Base-by-base conservation (phyloP, 2,888 invertebrate genomes). In the Apodemia hepburni region DNA sequence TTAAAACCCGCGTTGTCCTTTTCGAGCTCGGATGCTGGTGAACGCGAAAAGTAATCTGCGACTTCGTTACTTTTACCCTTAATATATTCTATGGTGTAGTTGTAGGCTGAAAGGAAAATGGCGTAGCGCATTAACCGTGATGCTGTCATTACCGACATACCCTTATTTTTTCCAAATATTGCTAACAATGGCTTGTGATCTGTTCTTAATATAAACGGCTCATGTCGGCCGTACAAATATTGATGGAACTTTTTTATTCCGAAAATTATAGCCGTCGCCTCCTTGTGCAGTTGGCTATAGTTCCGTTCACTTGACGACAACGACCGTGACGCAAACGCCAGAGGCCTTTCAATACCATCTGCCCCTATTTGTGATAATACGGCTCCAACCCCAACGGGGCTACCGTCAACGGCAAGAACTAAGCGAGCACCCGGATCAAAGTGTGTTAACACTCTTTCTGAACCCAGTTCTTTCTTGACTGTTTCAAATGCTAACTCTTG, bases 61-160 rank as follows among this genome's bases (percentile, higher is more conserved):
- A 42, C 42, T 38, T 65, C 62, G 35, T 75, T 75, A 35, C 68
- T 62, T 2, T 60, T 62, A 29, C 73, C 73, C 9, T 64, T 58
- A 0, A 75, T 62, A 60, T 73, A 76, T 60, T 75, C 73, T 3
- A 75, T 73, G 8, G 29, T 29, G 61, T 73, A 75, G 64, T 75
- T 72, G 63, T 74, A 75, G 0, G 66, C 68, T 2, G 65, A 49
- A 33, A 75, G 59, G 62, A 73, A 73, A 18, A 74, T 63, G 1
- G 74, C 73, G 49, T 75, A 74, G 2, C 73, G 59, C 42, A 74
- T 72, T 17, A 72, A 22, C 22, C 22, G 22, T 22, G 22, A 22
- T 22, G 22, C 22, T 22, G 22, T 22, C 22, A 22, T 22, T 22
- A 22, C 22, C 22, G 22, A 22, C 22, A 22, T 66, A 3, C 74